Evolutionary conservation across 2,797 vertebrate species (phyloP).

Genomic region (Octomys mimax): DNA sequence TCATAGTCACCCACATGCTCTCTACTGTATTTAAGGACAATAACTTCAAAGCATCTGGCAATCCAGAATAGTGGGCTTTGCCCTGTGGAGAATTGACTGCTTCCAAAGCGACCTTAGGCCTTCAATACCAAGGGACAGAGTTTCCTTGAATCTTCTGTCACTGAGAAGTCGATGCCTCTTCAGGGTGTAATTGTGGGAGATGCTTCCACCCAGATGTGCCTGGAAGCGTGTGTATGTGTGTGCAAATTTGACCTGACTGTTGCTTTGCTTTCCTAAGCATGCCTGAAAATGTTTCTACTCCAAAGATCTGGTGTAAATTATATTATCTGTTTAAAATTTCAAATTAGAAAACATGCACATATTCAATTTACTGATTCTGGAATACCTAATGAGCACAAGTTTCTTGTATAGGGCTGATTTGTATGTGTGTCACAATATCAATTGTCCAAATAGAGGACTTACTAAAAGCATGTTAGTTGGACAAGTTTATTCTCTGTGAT

Average conservation of each 20-base stretch:
- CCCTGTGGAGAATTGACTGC: slow-evolving; percentile 62
- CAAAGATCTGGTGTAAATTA: not conserved
- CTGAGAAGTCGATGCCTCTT: not conserved
- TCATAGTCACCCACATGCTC: slow-evolving; percentile 54
- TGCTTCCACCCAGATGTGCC: slow-evolving; percentile 43
- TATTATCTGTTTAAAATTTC: not conserved
- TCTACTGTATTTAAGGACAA: slow-evolving; percentile 70
- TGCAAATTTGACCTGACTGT: slow-evolving; percentile 19
- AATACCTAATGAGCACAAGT: not conserved
- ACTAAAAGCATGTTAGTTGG: not conserved
- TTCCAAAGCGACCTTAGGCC: not conserved
- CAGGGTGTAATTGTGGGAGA: not conserved
- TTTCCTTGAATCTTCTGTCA: slow-evolving; percentile 2
- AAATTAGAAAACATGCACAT: not conserved
- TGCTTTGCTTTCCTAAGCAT: not conserved
- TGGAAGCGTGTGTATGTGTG: not conserved
- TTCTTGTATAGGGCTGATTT: not conserved
- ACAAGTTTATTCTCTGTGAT: not conserved
- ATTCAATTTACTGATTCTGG: not conserved
- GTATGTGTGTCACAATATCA: not conserved
- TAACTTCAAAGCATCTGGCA: slow-evolving; percentile 69
- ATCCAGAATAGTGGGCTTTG: slow-evolving; percentile 62
- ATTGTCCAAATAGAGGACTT: not conserved
- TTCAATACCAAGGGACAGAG: slow-evolving; percentile 31
- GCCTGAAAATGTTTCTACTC: not conserved